Conservation (phyloP, 2,888 invertebrate genomes). For the Tetheella fluctuosa region DNA sequence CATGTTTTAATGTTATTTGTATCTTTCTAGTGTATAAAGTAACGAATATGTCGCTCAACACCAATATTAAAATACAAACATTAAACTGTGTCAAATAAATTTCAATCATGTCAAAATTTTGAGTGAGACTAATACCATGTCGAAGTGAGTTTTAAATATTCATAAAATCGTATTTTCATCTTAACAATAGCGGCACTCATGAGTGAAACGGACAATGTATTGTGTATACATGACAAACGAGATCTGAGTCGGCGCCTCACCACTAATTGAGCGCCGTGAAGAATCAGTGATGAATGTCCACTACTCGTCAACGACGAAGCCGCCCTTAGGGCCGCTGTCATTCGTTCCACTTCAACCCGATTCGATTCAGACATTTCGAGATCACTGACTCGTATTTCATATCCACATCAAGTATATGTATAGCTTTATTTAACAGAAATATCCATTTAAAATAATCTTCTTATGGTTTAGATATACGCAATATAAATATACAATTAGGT, state of each 20-base stretch:
- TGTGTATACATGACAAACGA: constrained; percentile 50
- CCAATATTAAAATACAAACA: not conserved
- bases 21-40: not conserved
- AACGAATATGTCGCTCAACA: not conserved
- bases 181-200: constrained; percentile 49
- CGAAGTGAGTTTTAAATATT: constrained; percentile 32
- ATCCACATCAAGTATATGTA: not conserved
- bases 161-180: constrained; percentile 31
- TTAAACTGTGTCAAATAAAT: constrained; percentile 1
- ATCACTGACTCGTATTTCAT: constrained; percentile 41
- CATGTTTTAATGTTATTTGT: not conserved
- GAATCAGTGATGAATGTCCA: constrained; percentile 74
- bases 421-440: not conserved
- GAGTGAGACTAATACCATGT: constrained; percentile 25
- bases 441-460: not conserved
- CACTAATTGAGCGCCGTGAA: constrained; percentile 73
- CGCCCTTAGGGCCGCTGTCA: constrained; percentile 50
- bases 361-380: constrained; percentile 57
- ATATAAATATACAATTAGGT: not conserved
- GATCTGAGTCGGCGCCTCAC: constrained; percentile 54
- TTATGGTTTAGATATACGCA: not conserved
- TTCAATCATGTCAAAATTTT: constrained; percentile 5
- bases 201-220: constrained; percentile 50
- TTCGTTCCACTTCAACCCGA: constrained; percentile 64
- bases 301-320: constrained; percentile 45